Base-by-base conservation (phyloP, 2,797 vertebrate genomes). In the Cyprinodon diabolis region DNA sequence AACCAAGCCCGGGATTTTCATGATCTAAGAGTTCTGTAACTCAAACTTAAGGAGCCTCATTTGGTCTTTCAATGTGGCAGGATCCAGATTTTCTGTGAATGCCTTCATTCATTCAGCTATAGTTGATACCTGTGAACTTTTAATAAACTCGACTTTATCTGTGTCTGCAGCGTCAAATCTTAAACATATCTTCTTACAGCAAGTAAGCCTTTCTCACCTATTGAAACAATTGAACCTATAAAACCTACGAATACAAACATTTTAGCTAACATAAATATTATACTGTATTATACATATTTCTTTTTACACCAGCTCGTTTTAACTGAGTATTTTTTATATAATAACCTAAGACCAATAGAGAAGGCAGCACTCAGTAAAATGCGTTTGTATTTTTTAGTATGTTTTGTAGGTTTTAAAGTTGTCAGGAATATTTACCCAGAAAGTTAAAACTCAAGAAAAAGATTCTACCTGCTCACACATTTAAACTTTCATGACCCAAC, bases 401-500 rank as follows among this genome's bases (percentile, higher is more conserved):
- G 48, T 74, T 21, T 19, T 35, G 76, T 49, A 66, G 47, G 35
- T 62, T 43, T 58, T 54, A 68, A 52, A 63, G 21, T 3, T 77
- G 43, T 69, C 65, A 58, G 74, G 2, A 51, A 72, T 66, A 48
- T 25, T 51, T 55, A 54, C 57, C 51, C 17, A 19, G 48, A 76
- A 74, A 69, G 76, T n/a, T 47, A 79, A 73, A 54, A 73, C 21
- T n/a, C 25, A 66, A 6, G 45, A 63, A 62, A 79, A 67, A 21
- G 78, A 49, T 72, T 78, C 40, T 55, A 71, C 74, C 60, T 80
- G 48, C 17, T 65, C 48, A 35, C 19, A 68, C 52, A 48, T n/a
- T 23, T 11, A 40, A 56, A 58, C 21, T 10, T 55, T 73, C n/a
- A 67, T n/a, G 40, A 54, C 35, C 7, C 17, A 49, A 14, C 47